Percentiles rank a stretch among this genome's conserved stretches.
These are phyloP conservation scores for Popillia japonica DNA, from an alignment of 1,140 invertebrate genomes.

Conservation along the genomic window DNA sequence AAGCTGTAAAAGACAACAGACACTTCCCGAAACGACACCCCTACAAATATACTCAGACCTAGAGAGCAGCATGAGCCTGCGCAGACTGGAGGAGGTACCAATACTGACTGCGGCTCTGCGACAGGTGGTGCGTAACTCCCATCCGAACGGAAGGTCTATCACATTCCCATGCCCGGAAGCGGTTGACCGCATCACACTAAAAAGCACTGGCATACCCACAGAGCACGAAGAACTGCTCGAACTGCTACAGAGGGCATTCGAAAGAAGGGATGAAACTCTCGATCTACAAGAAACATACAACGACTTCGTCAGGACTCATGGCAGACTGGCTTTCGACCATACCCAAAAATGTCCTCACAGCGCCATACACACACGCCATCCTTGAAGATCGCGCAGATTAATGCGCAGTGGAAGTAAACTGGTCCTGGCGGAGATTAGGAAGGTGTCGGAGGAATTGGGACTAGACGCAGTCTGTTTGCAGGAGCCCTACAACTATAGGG, in stretches of 20 bases:
- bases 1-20: neutral
- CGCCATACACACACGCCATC: conserved; percentile 23
- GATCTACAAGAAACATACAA: neutral
- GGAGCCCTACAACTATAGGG: conserved; percentile 13
- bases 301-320: conserved; percentile 14
- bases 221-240: neutral
- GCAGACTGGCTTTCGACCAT: neutral
- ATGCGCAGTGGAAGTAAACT: neutral
- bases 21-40: neutral
- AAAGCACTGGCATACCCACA: neutral
- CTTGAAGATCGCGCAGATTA: conserved; percentile 21
- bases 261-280: conserved; percentile 21
- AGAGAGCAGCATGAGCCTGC: conserved; percentile 1
- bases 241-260: neutral
- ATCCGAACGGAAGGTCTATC: neutral
- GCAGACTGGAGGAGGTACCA: conserved; percentile 14
- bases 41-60: neutral
- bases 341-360: neutral
- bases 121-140: neutral
- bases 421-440: neutral
- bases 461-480: conserved; percentile 21
- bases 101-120: conserved; percentile 4
- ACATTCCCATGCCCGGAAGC: conserved; percentile 33
- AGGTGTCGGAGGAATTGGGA: neutral
- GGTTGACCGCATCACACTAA: neutral